Conservation (phyloP, 2,888 invertebrate genomes). For the Tenthredo notha region DNA sequence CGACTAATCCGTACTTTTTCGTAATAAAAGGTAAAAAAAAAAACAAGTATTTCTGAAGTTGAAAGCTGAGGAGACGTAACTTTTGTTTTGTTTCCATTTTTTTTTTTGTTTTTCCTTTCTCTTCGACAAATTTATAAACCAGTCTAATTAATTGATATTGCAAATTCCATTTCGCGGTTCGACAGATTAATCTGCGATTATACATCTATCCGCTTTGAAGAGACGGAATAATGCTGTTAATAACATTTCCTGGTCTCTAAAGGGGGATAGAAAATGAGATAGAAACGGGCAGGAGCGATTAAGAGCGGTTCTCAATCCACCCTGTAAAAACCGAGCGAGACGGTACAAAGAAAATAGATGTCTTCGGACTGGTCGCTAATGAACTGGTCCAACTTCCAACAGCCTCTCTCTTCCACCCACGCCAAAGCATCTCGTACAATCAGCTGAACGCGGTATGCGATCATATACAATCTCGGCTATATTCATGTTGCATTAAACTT, state of each 20-base stretch:
- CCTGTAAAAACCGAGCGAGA: neutral
- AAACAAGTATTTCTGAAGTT: neutral
- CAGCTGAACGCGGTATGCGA: slow-evolving; percentile 9
- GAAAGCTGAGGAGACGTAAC: neutral
- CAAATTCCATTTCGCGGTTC: neutral
- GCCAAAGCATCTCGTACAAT: slow-evolving; percentile 30
- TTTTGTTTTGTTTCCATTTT: neutral
- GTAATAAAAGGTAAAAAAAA: neutral
- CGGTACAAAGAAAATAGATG: slow-evolving; percentile 74
- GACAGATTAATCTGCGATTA: slow-evolving; percentile 14
- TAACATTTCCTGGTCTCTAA: slow-evolving; percentile 19
- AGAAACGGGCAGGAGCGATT: neutral
- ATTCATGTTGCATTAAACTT: slow-evolving; percentile 16
- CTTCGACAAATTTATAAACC: neutral
- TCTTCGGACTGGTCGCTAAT: slow-evolving; percentile 75
- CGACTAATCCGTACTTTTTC: neutral
- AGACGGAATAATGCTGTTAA: neutral
- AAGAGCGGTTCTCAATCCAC: neutral
- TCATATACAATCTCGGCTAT: slow-evolving; percentile 22
- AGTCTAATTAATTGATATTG: slow-evolving; percentile 22
- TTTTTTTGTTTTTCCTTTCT: no score
- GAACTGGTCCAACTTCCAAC: slow-evolving; percentile 71
- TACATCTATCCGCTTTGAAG: neutral
- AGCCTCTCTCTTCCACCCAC: slow-evolving; percentile 22
- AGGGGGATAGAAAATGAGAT: neutral